A percentile compares a stretch with the other conserved stretches of the same genome.
Conservation (phyloP, 2,113 vertebrate species). For the Meleagris gallopavo region DNA sequence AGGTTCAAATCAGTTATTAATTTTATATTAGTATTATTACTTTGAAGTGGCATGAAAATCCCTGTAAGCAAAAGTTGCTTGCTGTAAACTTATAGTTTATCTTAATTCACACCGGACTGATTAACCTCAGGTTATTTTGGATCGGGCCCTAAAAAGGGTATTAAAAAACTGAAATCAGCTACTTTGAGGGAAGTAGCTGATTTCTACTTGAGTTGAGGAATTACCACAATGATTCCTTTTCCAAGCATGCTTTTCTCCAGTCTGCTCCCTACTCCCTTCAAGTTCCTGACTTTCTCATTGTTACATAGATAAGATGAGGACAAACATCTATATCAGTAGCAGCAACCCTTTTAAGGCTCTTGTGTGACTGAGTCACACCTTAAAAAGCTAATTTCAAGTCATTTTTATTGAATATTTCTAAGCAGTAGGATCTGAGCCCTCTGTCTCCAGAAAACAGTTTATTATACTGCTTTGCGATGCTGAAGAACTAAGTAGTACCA, state of each 20-base stretch:
- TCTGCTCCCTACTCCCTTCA: not conserved
- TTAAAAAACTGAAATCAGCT: not conserved
- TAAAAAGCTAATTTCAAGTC: not conserved
- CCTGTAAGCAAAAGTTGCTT: not conserved
- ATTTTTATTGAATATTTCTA: not conserved
- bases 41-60: not conserved
- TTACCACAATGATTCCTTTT: not conserved
- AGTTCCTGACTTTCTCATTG: not conserved
- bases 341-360: not conserved
- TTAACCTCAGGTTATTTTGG: conserved; percentile 14
- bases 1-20: not conserved
- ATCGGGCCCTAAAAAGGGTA: not conserved
- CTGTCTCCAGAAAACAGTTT: not conserved
- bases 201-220: not conserved
- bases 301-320: not conserved
- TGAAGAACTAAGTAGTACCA: not conserved
- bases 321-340: not conserved
- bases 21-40: not conserved
- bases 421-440: not conserved
- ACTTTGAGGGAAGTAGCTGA: not conserved
- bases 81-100: not conserved
- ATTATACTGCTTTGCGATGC: not conserved
- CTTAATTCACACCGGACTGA: conserved; percentile 7
- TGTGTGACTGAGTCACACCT: not conserved
- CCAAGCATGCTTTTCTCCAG: not conserved